Evolutionary conservation across 2,888 invertebrate species (phyloP), one percentile per base, ranked within the genome.

Genomic region (Dorcus hopei): DNA sequence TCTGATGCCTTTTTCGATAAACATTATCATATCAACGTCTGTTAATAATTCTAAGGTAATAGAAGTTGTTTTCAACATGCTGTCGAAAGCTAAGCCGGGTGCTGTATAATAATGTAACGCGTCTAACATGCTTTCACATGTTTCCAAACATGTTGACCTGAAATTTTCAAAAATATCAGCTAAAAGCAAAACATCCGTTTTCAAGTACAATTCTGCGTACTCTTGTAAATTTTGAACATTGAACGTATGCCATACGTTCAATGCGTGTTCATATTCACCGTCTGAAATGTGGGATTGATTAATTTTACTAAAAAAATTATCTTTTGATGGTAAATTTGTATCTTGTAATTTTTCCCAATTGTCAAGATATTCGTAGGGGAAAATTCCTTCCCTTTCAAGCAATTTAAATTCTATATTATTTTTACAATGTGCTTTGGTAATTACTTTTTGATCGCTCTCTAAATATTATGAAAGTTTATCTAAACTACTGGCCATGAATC

Each of bases 101-200:
- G 67, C 52, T 0, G 71, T 72, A 42, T 61, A 70, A 61, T 71
- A 73, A 42, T 66, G 63, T 2, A 61, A 54, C 3, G 72, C 69
- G 63, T 75, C 75, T 3, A 76, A 54, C n/a, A 1, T 57, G 55
- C n/a, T n/a, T n/a, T n/a, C n/a, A 54, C 77, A 76, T 3, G 65
- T 66, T 19, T 58, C n/a, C 4, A 69, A 38, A 51, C 70, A 70
- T 0, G 58, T 64, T 3, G 59, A n/a, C 5, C 74, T 47, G 62
- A 76, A 77, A 57, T 75, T 70, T 62, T 77, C 76, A 60, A 76
- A 75, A 5, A 76, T 63, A 52, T 77, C 76, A 3, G 70, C 67
- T 38, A 74, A 56, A 3, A 77, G 57, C n/a, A 75, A 54, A 1
- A 77, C 69, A 61, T 78, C 76, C 1, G 70, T 70, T 64, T 72